phyloP scores from a whole-genome alignment of 23 tunicate species.

The Aplidium turbinatum region DNA sequence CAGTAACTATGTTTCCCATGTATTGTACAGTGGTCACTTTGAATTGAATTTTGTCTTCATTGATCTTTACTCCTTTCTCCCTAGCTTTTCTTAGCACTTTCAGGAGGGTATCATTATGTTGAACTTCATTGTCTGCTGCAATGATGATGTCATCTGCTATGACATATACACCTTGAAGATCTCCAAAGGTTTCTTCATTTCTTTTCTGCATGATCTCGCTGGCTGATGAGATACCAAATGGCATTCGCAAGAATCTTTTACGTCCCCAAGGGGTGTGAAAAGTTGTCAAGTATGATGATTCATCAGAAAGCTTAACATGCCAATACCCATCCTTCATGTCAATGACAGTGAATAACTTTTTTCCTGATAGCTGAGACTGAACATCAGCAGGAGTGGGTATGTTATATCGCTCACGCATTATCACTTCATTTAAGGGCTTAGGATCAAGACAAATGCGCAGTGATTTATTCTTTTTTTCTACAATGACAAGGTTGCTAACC shows the following conservation, averaged over 20 bases:
- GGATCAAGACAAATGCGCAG: slow-evolving; percentile 14
- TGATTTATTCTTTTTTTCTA: background rate
- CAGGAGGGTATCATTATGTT: slow-evolving; percentile 12
- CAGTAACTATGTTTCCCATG: slow-evolving; percentile 31
- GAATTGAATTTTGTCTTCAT: slow-evolving; percentile 24
- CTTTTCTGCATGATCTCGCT: slow-evolving; percentile 40
- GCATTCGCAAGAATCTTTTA: slow-evolving; percentile 31
- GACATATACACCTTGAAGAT: slow-evolving; percentile 22
- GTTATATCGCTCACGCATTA: slow-evolving; percentile 6
- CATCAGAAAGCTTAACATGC: slow-evolving; percentile 30
- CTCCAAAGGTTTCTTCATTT: slow-evolving; percentile 30
- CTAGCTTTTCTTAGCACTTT: slow-evolving; percentile 10
- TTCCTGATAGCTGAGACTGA: slow-evolving; percentile 23
- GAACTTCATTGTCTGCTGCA: slow-evolving; percentile 11
- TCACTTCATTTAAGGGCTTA: slow-evolving; percentile 24
- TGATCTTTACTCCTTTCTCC: slow-evolving; percentile 16
- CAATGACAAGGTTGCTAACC: slow-evolving; percentile 15
- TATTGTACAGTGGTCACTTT: slow-evolving; percentile 1
- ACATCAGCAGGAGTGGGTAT: slow-evolving; percentile 42
- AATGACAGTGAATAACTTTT: slow-evolving; percentile 24
- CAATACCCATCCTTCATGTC: slow-evolving; percentile 54
- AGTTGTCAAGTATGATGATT: slow-evolving; percentile 38
- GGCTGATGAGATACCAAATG: slow-evolving; percentile 35
- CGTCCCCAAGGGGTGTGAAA: slow-evolving; percentile 48
- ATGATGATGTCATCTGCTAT: slow-evolving; percentile 32